These are phyloP conservation scores for Misgurnus anguillicaudatus DNA, from an alignment of 2,113 vertebrate species.

Conservation along the genomic window DNA sequence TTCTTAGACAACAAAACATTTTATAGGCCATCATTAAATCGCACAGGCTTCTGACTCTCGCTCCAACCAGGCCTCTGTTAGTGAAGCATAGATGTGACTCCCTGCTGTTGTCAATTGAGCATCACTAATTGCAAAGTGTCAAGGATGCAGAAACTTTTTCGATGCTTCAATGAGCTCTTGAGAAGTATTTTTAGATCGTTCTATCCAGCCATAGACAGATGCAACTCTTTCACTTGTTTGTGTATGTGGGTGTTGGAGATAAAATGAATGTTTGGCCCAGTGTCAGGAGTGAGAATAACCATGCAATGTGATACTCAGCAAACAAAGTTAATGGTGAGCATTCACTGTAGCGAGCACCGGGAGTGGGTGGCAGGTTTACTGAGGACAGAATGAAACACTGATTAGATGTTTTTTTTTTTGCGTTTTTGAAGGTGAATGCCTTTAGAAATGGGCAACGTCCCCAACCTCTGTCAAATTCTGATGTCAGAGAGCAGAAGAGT, in stretches of 20 bases:
- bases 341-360: conserved; percentile 25
- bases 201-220: conserved; percentile 46
- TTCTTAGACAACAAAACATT: not conserved
- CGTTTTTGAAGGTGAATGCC: conserved; percentile 29
- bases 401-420: conserved; percentile 13
- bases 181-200: conserved; percentile 66
- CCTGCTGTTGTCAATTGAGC: conserved; percentile 58
- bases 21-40: conserved; percentile 46
- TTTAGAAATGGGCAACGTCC: conserved; percentile 30
- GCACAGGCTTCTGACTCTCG: conserved; percentile 52
- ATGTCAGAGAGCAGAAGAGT: conserved; percentile 14
- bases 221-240: conserved; percentile 15
- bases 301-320: conserved; percentile 49
- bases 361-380: conserved; percentile 17
- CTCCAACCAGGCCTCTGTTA: conserved; percentile 64
- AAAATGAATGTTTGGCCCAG: conserved; percentile 45
- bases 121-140: conserved; percentile 61
- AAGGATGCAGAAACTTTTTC: conserved; percentile 50
- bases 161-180: conserved; percentile 60
- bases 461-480: conserved; percentile 36
- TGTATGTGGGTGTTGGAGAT: conserved; percentile 43
- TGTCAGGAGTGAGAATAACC: conserved; percentile 42
- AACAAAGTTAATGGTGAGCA: conserved; percentile 47
- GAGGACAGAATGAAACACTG: conserved; percentile 13
- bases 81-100: conserved; percentile 55